These are phyloP conservation scores for Rhamnusium bicolor DNA, from an alignment of 2,888 invertebrate genomes.

Conservation along the genomic window DNA sequence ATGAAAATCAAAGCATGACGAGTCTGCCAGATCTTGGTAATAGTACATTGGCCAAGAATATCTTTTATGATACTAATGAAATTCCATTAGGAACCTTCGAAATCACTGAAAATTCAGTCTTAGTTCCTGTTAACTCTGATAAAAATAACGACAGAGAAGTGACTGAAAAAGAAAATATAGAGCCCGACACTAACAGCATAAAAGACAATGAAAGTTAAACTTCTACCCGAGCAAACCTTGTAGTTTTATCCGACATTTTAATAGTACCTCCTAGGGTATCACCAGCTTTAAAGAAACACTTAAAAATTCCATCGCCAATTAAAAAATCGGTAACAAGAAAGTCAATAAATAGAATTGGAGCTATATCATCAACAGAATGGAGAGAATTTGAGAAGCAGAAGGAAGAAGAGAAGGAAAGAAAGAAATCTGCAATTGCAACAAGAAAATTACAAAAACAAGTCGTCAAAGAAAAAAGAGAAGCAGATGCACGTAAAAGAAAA, in stretches of 20 bases:
- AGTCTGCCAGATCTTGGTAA: background rate
- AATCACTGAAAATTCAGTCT: background rate
- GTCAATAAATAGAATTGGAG: background rate
- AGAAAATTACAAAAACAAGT: too few relatives aligned
- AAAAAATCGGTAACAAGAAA: background rate
- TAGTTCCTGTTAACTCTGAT: background rate
- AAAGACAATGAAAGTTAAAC: background rate
- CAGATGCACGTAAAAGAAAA: too few relatives aligned
- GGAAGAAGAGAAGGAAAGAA: background rate
- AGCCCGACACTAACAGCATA: background rate
- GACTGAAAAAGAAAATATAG: background rate
- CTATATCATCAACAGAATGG: background rate
- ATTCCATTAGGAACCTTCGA: background rate
- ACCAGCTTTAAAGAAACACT: background rate
- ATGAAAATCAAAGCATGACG: background rate
- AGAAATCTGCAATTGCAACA: too few relatives aligned
- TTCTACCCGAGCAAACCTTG: background rate
- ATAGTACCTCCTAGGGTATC: background rate
- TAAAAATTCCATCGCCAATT: conserved; percentile 1
- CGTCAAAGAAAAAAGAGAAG: too few relatives aligned
- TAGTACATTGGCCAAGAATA: too few relatives aligned
- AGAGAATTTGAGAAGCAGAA: background rate
- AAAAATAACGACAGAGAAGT: background rate
- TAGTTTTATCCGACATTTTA: background rate
- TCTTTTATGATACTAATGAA: too few relatives aligned